phyloP scores from a whole-genome alignment of 2,113 vertebrate species.

The Sinocyclocheilus anshuiensis region DNA sequence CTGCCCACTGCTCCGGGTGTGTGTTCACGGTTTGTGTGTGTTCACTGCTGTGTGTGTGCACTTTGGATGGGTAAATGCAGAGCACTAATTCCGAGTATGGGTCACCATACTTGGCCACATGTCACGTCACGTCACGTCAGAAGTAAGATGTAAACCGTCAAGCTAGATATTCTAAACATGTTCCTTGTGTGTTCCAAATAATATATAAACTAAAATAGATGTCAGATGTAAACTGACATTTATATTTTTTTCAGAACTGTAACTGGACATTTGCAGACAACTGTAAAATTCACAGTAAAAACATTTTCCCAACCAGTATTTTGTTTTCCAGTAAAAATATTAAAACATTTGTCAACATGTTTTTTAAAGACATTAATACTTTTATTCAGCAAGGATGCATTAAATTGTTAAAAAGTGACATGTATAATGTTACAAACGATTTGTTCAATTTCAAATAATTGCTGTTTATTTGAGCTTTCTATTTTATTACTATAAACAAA shows the following conservation, averaged over 20 bases:
- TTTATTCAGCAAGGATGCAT: background rate
- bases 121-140: too few species aligned
- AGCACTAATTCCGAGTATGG: too few species aligned
- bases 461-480: background rate
- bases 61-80: too few species aligned
- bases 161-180: background rate
- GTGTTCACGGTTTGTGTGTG: too few species aligned
- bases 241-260: background rate
- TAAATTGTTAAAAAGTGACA: background rate
- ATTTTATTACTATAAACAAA: background rate
- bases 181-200: background rate
- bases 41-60: too few species aligned
- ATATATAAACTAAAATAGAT: background rate
- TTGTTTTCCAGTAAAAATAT: background rate
- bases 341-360: background rate
- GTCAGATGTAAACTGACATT: background rate
- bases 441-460: background rate
- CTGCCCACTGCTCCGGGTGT: too few species aligned
- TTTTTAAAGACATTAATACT: background rate
- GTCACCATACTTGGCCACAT: too few species aligned
- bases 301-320: too few species aligned
- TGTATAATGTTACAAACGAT: background rate
- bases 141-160: background rate
- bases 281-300: background rate
- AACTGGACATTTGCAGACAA: background rate